These are phyloP conservation scores for Siphamia tubifer DNA, from an alignment of 2,113 vertebrate genomes.

Conservation along the genomic window DNA sequence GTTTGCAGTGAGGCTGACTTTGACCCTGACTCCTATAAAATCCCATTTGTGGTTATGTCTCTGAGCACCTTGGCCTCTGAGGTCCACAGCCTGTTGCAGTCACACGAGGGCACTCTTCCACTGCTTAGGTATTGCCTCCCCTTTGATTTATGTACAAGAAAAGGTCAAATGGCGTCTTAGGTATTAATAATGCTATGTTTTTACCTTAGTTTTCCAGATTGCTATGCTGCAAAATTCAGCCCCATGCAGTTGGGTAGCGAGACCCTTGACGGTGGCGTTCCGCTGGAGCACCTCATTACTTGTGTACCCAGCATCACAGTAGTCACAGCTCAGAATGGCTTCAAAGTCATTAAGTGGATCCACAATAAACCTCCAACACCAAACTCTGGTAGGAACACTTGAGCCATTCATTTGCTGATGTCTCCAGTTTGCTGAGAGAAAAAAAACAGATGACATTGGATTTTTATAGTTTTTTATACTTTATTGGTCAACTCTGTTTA, in stretches of 20 bases:
- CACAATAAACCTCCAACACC: constrained; percentile 94
- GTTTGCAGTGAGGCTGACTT: constrained; percentile 89
- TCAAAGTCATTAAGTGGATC: constrained; percentile 98
- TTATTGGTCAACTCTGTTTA: no score
- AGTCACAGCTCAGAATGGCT: constrained; percentile 92
- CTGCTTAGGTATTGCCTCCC: constrained; percentile 86
- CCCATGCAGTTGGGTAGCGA: constrained; percentile 84
- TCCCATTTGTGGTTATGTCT: constrained; percentile 91
- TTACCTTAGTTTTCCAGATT: constrained; percentile 89
- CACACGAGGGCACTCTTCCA: constrained; percentile 94
- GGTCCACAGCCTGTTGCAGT: constrained; percentile 92
- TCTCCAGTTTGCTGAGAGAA: no score
- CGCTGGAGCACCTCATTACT: constrained; percentile 94
- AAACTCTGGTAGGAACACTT: constrained; percentile 81
- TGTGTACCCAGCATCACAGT: constrained; percentile 94
- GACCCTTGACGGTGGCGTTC: constrained; percentile 82
- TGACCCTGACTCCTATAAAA: constrained; percentile 93
- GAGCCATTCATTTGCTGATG: background rate
- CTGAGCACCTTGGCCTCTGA: constrained; percentile 91
- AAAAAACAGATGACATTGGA: no score
- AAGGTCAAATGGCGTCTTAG: background rate
- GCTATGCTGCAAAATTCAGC: constrained; percentile 89
- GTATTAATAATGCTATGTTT: background rate
- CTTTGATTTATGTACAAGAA: background rate
- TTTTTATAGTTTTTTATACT: background rate